Percentiles rank a stretch among this genome's conserved stretches.
Evolutionary conservation across 2,797 vertebrate species (phyloP).

Genomic region (Vespertilio murinus): DNA sequence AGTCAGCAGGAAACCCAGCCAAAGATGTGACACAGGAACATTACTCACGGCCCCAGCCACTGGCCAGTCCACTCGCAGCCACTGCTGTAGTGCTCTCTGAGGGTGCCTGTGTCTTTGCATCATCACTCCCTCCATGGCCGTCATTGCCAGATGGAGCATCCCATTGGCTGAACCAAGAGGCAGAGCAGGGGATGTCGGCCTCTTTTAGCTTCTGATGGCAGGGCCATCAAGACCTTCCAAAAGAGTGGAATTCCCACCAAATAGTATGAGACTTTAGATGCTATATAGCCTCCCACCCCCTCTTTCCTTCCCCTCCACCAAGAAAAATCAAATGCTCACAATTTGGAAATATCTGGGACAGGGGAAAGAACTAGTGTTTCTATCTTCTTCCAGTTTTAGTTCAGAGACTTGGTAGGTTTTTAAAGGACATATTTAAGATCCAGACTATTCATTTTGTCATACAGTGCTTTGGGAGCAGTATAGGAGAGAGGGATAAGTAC

Average conservation of each 20-base stretch:
- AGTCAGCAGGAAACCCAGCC: slow-evolving; percentile 53
- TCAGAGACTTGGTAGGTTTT: slow-evolving; percentile 21
- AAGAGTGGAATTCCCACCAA: background rate
- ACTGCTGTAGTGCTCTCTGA: background rate
- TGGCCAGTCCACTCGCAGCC: background rate
- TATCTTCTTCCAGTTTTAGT: background rate
- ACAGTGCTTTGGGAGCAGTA: background rate
- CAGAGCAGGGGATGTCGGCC: background rate
- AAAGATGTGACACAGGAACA: slow-evolving; percentile 31
- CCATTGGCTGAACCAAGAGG: background rate
- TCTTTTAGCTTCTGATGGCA: background rate
- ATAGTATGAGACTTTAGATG: slow-evolving; percentile 3
- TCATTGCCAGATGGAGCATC: background rate
- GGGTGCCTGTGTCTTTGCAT: background rate
- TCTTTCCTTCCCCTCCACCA: background rate
- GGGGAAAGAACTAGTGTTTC: background rate
- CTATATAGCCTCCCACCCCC: accelerated
- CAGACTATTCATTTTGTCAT: background rate
- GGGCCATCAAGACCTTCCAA: background rate
- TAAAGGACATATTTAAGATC: background rate
- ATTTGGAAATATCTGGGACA: background rate
- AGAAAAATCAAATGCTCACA: background rate
- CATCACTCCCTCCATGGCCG: background rate
- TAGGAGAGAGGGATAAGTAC: background rate
- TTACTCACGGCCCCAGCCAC: background rate